Evolutionary conservation across 2,797 vertebrate genomes (phyloP).

Genomic region (Danio albolineatus): DNA sequence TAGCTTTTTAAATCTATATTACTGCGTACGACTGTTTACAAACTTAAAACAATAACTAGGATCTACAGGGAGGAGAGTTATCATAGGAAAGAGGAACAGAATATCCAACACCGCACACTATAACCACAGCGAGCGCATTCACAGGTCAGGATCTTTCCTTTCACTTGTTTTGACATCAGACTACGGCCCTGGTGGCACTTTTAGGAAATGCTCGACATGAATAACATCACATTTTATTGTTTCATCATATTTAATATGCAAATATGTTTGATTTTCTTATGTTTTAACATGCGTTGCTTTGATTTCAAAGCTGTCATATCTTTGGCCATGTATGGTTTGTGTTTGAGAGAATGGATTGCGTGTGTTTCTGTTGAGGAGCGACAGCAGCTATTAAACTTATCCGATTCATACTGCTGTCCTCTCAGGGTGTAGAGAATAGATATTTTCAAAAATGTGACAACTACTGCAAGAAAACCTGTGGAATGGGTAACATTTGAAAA

Average conservation of each 20-base stretch:
- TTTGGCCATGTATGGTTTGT: constrained; percentile 86
- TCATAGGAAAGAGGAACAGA: constrained; percentile 66
- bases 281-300: constrained; percentile 78
- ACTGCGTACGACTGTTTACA: constrained; percentile 89
- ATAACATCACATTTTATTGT: constrained; percentile 19
- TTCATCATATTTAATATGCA: constrained; percentile 70
- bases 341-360: constrained; percentile 69
- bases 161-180: constrained; percentile 63
- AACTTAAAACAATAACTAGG: constrained; percentile 67
- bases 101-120: constrained; percentile 47
- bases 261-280: constrained; percentile 82
- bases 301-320: constrained; percentile 73
- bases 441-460: neutral
- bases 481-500: neutral
- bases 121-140: constrained; percentile 83
- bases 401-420: neutral
- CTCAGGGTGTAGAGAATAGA: neutral
- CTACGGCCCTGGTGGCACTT: constrained; percentile 74
- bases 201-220: constrained; percentile 77
- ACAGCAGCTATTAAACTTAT: constrained; percentile 63
- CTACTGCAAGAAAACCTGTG: constrained; percentile 3
- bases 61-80: constrained; percentile 82
- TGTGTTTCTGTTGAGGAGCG: constrained; percentile 71
- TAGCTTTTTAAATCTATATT: constrained; percentile 78
- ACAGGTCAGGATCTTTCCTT: constrained; percentile 5